Evolutionary conservation across 2,113 vertebrate genomes (phyloP).

Genomic region (Pollimyrus isidori): DNA sequence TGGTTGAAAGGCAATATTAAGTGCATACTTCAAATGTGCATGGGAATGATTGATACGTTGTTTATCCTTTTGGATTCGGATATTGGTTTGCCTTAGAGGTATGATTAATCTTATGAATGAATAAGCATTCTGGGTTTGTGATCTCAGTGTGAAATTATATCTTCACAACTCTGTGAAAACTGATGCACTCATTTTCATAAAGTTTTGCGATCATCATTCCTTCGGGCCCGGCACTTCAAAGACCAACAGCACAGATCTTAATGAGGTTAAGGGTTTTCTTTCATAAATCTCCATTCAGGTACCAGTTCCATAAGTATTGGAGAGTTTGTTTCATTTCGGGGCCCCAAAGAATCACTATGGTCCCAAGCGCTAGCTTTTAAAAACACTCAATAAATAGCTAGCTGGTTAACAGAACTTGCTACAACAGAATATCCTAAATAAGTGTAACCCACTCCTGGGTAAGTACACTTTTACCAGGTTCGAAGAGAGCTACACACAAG

Average conservation of each 20-base stretch:
- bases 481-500: too few species aligned
- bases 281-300: neutral
- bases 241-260: neutral
- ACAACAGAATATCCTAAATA: neutral
- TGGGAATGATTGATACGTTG: neutral
- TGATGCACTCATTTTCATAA: neutral
- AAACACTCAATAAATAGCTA: neutral
- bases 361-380: neutral
- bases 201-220: neutral
- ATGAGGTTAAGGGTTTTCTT: neutral
- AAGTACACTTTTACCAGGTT: too few species aligned
- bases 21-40: neutral
- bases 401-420: neutral
- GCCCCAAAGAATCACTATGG: neutral
- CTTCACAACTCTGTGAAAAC: neutral
- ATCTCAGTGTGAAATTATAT: neutral
- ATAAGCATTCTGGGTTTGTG: neutral
- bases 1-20: neutral
- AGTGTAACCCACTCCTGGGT: neutral
- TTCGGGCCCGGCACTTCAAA: neutral
- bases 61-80: neutral
- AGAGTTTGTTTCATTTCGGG: neutral
- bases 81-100: constrained; percentile 1
- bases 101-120: neutral
- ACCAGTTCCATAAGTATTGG: neutral